Conservation (phyloP, 2,113 vertebrate species). For the Chloroceryle aenea region DNA sequence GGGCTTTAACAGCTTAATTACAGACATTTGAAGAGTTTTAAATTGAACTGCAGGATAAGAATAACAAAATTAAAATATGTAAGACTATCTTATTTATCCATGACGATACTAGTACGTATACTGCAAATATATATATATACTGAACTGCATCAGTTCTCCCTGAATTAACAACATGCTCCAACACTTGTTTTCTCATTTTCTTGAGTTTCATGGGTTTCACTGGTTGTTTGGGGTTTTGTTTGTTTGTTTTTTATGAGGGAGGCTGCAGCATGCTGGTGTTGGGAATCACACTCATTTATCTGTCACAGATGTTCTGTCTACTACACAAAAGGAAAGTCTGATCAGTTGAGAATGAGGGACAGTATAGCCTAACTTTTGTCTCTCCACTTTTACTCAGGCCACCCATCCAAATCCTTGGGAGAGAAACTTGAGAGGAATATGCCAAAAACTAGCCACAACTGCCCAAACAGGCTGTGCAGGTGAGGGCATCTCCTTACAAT, state of each 20-base stretch:
- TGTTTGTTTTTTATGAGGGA: background rate
- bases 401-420: background rate
- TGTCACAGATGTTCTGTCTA: background rate
- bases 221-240: too few species aligned
- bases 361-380: background rate
- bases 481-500: background rate
- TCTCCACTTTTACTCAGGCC: background rate
- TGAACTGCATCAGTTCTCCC: background rate
- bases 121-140: too few species aligned
- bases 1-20: background rate
- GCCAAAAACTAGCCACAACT: background rate
- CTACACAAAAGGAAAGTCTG: background rate
- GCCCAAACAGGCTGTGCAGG: background rate
- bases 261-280: background rate
- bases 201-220: background rate
- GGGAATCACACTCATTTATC: background rate
- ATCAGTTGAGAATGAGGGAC: background rate
- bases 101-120: too few species aligned
- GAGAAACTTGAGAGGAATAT: background rate
- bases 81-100: background rate
- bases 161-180: background rate
- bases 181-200: background rate
- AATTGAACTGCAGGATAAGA: background rate
- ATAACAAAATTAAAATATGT: background rate
- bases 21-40: background rate